Evolutionary conservation across 2,797 vertebrate species (phyloP).

Genomic region (Schizopygopsis malacanthus): DNA sequence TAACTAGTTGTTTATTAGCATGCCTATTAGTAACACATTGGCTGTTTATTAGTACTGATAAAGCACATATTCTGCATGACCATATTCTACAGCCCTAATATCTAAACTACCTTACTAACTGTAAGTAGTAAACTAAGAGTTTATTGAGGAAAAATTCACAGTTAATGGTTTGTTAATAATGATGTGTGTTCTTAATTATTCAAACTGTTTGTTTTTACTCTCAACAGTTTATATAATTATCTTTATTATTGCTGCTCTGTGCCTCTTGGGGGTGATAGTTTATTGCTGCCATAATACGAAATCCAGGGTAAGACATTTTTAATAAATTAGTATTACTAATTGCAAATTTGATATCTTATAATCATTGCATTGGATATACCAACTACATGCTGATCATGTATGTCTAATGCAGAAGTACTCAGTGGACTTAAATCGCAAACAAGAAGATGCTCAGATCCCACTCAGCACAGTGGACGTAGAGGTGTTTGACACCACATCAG

Average conservation of each 20-base stretch:
- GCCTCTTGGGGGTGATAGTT: neutral
- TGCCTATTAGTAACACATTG: neutral
- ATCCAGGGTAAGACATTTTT: slow-evolving; percentile 65
- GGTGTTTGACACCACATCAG: slow-evolving; percentile 39
- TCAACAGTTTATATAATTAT: slow-evolving; percentile 48
- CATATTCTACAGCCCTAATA: neutral
- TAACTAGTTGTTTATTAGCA: neutral
- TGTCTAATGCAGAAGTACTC: slow-evolving; percentile 67
- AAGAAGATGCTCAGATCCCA: slow-evolving; percentile 73
- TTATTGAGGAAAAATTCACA: neutral
- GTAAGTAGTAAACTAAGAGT: neutral
- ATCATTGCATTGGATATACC: neutral
- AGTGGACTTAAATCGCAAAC: slow-evolving; percentile 64
- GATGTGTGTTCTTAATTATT: neutral
- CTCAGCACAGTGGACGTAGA: slow-evolving; percentile 68
- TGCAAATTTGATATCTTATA: neutral
- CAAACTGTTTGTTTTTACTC: neutral
- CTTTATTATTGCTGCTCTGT: slow-evolving; percentile 21
- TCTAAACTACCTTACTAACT: neutral
- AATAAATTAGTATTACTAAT: neutral
- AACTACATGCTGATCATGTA: slow-evolving; percentile 2
- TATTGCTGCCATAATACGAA: slow-evolving; percentile 59
- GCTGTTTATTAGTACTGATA: neutral
- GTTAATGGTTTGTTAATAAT: neutral
- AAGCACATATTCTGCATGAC: neutral